Base-by-base conservation (phyloP, 2,888 invertebrate genomes). In the Melanargia galathea region DNA sequence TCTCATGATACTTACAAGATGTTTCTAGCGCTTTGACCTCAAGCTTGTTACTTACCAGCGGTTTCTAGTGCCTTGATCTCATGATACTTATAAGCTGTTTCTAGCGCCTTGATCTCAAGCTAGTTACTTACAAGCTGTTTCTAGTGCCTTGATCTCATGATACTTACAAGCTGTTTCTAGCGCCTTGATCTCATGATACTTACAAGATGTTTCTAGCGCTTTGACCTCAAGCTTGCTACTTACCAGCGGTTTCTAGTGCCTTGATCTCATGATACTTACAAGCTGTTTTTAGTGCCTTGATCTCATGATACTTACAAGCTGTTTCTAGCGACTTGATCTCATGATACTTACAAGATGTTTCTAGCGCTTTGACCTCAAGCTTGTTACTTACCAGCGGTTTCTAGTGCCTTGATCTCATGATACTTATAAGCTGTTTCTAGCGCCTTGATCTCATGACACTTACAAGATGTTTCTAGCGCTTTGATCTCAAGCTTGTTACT, bases 61-160 rank as follows among this genome's bases (percentile, higher is more conserved):
- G n/a, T n/a, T n/a, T n/a, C n/a, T n/a, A n/a, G n/a, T n/a, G n/a
- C n/a, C n/a, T n/a, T n/a, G n/a, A n/a, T n/a, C n/a, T n/a, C n/a
- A n/a, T n/a, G n/a, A n/a, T n/a, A n/a, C n/a, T n/a, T n/a, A n/a
- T n/a, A n/a, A n/a, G n/a, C n/a, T n/a, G n/a, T n/a, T n/a, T n/a
- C n/a, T n/a, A n/a, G n/a, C n/a, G n/a, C n/a, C n/a, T n/a, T n/a
- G n/a, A n/a, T n/a, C n/a, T n/a, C 35, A 2, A 6, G 11, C 3
- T 11, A 35, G 11, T 1, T 35, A 35, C 35, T 35, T 35, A 35
- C 8, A 3, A 35, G 96, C 95, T 78, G 94, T 93, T 77, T 93
- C 92, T 43, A 97, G 93, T 5, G 96, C 96, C 48, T 89, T 92
- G 60, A 97, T 92, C 89, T 97, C 96, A 61, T 93, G 11, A 35